phyloP scores from a whole-genome alignment of 1,140 invertebrate species.

The Zaprionus vittiger region DNA sequence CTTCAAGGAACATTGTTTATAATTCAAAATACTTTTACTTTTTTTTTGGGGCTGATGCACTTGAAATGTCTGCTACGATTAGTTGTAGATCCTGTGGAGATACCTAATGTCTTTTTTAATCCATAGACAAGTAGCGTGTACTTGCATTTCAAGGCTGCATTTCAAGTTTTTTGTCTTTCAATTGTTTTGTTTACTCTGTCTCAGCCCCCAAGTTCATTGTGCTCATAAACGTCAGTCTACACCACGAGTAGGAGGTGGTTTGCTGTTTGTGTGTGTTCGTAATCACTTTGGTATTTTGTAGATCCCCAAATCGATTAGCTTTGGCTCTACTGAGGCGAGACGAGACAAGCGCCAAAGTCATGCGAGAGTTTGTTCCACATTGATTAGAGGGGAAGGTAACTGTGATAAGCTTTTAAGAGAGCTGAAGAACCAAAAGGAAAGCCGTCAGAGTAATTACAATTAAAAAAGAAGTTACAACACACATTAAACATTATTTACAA shows the following conservation, averaged over 20 bases:
- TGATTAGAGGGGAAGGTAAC: slow-evolving; percentile 20
- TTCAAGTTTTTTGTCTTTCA: slow-evolving; percentile 17
- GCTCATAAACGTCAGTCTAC: slow-evolving; percentile 52
- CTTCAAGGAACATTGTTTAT: slow-evolving; percentile 15
- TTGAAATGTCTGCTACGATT: slow-evolving; percentile 23
- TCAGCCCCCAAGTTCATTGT: slow-evolving; percentile 47
- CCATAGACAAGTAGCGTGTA: not conserved
- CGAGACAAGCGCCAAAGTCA: not conserved
- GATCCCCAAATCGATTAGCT: slow-evolving; percentile 24
- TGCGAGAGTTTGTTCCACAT: slow-evolving; percentile 24
- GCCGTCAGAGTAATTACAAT: slow-evolving; percentile 30
- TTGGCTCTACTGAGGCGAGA: not conserved
- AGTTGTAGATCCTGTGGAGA: slow-evolving; percentile 15
- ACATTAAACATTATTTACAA: slow-evolving; percentile 39
- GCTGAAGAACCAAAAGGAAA: slow-evolving; percentile 1
- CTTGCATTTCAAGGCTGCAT: slow-evolving; percentile 33
- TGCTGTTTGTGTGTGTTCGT: slow-evolving; percentile 4
- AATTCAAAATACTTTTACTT: not conserved
- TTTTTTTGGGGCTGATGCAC: slow-evolving; percentile 29
- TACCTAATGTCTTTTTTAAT: slow-evolving; percentile 8
- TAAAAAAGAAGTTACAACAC: slow-evolving; percentile 17
- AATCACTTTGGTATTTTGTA: slow-evolving; percentile 21
- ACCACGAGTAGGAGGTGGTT: slow-evolving; percentile 17
- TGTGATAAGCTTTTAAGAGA: slow-evolving; percentile 1
- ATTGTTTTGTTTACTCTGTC: slow-evolving; percentile 40